Evolutionary conservation across 1,140 invertebrate species (phyloP), one percentile per base, ranked within the genome.

Genomic region (Acromyrmex heyeri): DNA sequence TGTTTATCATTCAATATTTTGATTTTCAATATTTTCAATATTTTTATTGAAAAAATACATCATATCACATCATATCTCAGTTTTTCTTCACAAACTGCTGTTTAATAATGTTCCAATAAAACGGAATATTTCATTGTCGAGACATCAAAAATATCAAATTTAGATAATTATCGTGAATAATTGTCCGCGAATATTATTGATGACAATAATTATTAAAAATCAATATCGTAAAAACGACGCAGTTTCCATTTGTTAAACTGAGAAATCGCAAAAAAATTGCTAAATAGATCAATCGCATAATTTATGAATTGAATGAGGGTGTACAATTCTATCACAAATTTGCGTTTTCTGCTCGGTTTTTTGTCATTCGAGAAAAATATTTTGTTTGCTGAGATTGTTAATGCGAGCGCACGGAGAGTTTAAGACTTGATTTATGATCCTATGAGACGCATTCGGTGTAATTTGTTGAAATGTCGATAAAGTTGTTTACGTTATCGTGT

Each of bases 401-500:
- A 57, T 48, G 53, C 24, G 18, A 38, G 7, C 34, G 7, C 34
- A 38, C 0, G 55, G 44, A 72, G 34, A 12, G 1, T 65, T 30
- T 24, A 48, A 6, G 6, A 16, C 27, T 50, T 67, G 44, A 69
- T 79, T 79, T 79, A 67, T n/a, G 24, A 79, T n/a, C 14, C 16
- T 7, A 30, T 34, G 5, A 5, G 30, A 34, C 5, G 4, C 5
- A 34, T 27, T 16, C 8, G 21, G 34, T 57, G 21, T 38, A 69
- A 79, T 79, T 55, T 78, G 75, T 78, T 69, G 34, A 69, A 79
- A 67, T 24, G 18, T 77, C 34, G 53, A 72, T 30, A 21, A 34
- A 57, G 14, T 2, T 34, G 53, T 82, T 81, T 72, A 59, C 34
- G 5, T 55, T 69, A 69, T 30, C 65, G 10, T 48, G 21, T 72